Base-by-base conservation (phyloP, 2,888 invertebrate genomes). In the Anticlea derivata region DNA sequence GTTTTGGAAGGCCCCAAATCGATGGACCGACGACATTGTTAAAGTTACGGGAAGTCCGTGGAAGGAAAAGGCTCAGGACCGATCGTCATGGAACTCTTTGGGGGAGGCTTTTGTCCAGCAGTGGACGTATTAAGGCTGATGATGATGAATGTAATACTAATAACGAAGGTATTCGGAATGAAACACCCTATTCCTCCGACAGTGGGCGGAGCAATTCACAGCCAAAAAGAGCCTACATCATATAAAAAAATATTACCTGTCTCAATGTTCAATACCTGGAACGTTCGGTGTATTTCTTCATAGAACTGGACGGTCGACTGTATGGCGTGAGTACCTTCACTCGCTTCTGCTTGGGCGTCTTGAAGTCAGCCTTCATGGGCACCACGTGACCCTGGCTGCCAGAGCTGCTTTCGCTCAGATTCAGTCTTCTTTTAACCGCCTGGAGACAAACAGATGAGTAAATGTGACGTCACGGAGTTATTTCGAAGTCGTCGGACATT, bases 351-450 rank as follows among this genome's bases (percentile, higher is more conserved):
- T 92, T 92, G 59, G 93, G 93, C 59, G 93, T 92, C 86, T 94
- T 93, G 85, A 93, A 94, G 76, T 93, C 93, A 60, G 91, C 92
- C 76, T 93, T 93, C 77, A 93, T 91, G 58, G 93, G 93, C 75
- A 93, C 92, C 73, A 93, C 89, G 72, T 90, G 88, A 55, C 84
- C 89, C 66, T 80, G 92, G 74, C 93, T 92, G 65, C 92, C 91
- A 45, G 93, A 92, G 75, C 90, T 88, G 75, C 89, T 89, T 76
- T 90, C 93, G 91, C 88, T 94, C 92, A 93, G 91, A 81, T 96
- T 95, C 75, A 96, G 93, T 91, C 96, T 94, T 89, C 96, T 92
- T 92, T 96, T 97, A 70, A 96, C 96, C 82, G 95, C 92, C 92
- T 93, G 86, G 2, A 20, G 39, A 39, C 50, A 45, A 50, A 66